A percentile compares a stretch with the other conserved stretches of the same genome.
phyloP scores from a whole-genome alignment of 2,113 vertebrate species.

The Penelope pileata region DNA sequence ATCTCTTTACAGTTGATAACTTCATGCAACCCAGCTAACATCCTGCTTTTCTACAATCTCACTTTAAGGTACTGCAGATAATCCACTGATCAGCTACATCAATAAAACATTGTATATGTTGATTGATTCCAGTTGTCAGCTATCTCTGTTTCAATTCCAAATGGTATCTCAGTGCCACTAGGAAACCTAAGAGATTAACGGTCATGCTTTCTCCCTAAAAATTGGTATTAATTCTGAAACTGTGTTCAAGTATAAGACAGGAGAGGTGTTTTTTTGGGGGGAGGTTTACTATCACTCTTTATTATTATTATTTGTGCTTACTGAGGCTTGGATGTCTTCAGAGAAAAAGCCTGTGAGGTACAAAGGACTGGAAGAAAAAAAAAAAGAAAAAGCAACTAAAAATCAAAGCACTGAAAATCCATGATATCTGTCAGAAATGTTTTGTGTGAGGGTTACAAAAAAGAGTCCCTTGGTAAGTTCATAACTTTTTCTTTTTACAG shows the following conservation, averaged over 20 bases:
- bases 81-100: neutral
- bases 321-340: neutral
- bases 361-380: neutral
- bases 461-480: neutral
- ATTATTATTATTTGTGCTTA: neutral
- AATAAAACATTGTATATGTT: neutral
- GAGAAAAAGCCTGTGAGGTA: neutral
- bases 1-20: neutral
- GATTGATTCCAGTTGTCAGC: neutral
- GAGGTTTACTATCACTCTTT: neutral
- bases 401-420: neutral
- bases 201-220: neutral
- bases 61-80: neutral
- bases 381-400: conserved; percentile 3
- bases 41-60: neutral
- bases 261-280: neutral
- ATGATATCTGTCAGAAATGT: neutral
- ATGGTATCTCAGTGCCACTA: neutral
- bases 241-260: neutral
- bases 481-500: neutral
- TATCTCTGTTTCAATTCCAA: neutral
- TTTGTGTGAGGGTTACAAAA: neutral
- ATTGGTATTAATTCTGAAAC: neutral
- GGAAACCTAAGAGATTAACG: neutral
- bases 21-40: neutral